phyloP scores from a whole-genome alignment of 2,113 vertebrate species.

The Bostrychus sinensis region DNA sequence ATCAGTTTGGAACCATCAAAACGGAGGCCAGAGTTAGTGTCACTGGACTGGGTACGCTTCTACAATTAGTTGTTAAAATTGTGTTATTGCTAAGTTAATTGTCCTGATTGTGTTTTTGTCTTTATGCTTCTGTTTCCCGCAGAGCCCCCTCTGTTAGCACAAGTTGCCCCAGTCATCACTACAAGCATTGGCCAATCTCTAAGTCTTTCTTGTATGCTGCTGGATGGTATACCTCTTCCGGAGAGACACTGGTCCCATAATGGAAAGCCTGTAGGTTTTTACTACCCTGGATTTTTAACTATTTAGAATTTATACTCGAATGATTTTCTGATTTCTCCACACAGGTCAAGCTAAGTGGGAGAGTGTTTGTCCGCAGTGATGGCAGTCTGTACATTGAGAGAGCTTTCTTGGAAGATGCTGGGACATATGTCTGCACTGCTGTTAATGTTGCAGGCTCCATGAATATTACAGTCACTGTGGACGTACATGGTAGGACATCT shows the following conservation, averaged over 20 bases:
- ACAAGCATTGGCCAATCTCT: conserved; percentile 81
- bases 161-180: conserved; percentile 72
- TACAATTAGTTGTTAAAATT: neutral
- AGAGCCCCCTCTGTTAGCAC: conserved; percentile 85
- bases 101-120: conserved; percentile 5
- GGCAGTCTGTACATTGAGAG: conserved; percentile 87
- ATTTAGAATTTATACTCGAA: neutral
- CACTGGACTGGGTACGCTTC: conserved; percentile 83
- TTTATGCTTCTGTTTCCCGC: conserved; percentile 18
- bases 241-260: conserved; percentile 86
- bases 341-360: conserved; percentile 76
- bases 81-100: neutral
- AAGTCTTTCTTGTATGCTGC: conserved; percentile 85
- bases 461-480: conserved; percentile 79
- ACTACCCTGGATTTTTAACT: neutral
- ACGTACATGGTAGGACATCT: conserved; percentile 79
- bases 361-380: conserved; percentile 78
- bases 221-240: conserved; percentile 86
- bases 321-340: conserved; percentile 1
- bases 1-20: conserved; percentile 85
- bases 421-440: conserved; percentile 85
- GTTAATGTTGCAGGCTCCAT: conserved; percentile 82
- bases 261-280: conserved; percentile 76
- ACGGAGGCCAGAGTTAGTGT: conserved; percentile 81
- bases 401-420: conserved; percentile 72